Base-by-base conservation (phyloP, 2,888 invertebrate species). In the Microdon myrmicae region DNA sequence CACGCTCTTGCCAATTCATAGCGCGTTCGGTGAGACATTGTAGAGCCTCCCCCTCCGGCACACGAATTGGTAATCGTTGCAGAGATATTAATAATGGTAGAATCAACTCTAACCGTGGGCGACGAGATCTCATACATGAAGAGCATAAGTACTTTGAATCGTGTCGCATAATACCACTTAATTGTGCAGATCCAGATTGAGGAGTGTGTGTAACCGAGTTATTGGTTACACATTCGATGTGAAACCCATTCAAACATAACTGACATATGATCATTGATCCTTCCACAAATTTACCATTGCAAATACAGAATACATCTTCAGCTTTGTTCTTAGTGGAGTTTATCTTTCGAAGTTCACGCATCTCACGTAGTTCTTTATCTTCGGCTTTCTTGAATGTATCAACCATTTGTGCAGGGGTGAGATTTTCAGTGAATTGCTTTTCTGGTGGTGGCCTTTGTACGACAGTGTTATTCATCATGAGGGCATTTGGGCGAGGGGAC, bases 231-330 rank as follows among this genome's bases (percentile, higher is more conserved):
- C 80, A 80, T 6, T 74, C 74, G 31, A 74, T 87, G 76, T 97
- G 97, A 77, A 94, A 97, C 91, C 93, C 94, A 77, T 96, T 96
- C 75, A 90, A 90, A 82, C 97, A 98, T 20, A 96, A 84, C 73
- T 96, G 94, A 81, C 97, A 98, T 77, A 94, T 90, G 74, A 92
- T 85, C 95, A 96, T 95, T 39, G 89, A 81, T 1, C 89, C 90
- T 10, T 72, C 72, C 0, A 38, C 20, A 72, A 87, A 86, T 2
- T 87, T 82, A 68, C 88, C 86, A 70, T 88, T 88, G 73, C 94
- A 95, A 41, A 90, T 80, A 75, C 94, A 96, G 82, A 90, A 94
- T 43, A 79, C 83, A 69, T 79, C 82, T 1, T 83, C 82, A 7
- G 78, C 67, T 9, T 81, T 79, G 43, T 80, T 79, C 71, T 84